These are phyloP conservation scores for Catostylus mosaicus DNA, from an alignment of 30 jellyfish, hydroid and myxozoan genomes.

Conservation along the genomic window DNA sequence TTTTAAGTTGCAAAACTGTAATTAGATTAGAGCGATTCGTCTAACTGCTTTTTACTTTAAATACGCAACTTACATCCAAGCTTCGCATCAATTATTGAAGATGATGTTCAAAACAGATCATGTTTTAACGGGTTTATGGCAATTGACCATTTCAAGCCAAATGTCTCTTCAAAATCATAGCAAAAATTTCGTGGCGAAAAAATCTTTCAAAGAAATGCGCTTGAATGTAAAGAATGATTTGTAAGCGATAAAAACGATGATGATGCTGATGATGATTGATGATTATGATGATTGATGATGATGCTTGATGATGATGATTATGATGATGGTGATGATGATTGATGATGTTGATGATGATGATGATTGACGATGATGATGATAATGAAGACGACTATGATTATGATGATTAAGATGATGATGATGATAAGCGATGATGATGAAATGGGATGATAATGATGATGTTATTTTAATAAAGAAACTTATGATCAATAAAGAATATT, in stretches of 20 bases:
- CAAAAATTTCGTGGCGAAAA: no score
- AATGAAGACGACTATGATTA: background rate
- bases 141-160: conserved; percentile 11
- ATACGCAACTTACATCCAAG: conserved; percentile 24
- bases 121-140: conserved; percentile 7
- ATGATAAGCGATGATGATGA: background rate
- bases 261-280: background rate
- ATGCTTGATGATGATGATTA: background rate
- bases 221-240: background rate
- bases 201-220: background rate
- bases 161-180: background rate
- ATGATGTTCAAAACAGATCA: conserved; percentile 18
- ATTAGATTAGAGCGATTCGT: conserved; percentile 8
- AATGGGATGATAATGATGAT: background rate
- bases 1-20: conserved; percentile 14
- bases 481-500: no score
- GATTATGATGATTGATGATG: background rate
- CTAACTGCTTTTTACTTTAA: conserved; percentile 13
- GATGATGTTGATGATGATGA: background rate
- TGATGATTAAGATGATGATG: background rate
- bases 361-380: background rate
- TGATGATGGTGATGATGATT: background rate
- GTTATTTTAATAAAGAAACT: no score
- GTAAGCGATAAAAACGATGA: background rate
- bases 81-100: conserved; percentile 42